Evolutionary conservation across 1,140 invertebrate genomes (phyloP), one percentile per base, ranked within the genome.

Genomic region (Stratiolaelaps scimitus): DNA sequence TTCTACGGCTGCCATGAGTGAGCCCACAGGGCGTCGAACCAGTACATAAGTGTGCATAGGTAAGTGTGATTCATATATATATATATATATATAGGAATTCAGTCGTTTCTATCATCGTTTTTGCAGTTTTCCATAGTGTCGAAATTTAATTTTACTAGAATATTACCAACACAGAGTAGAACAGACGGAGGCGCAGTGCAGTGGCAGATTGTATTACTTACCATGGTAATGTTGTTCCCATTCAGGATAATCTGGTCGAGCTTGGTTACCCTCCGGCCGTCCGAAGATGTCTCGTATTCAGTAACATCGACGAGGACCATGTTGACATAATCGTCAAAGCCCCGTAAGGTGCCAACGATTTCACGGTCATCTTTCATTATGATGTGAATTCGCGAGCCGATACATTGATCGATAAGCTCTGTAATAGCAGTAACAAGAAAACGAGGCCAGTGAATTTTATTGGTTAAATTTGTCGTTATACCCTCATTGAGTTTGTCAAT

Each of bases 301-400:
- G 78, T 78, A 1, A 82, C 81, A 74, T 82, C 81, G 72, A 81
- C 90, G 66, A 94, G 75, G 13, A 94, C 80, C 89, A 94, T 93
- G 76, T 94, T 99, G 17, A 99, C 96, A 78, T 96, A 99, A 78
- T 98, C 94, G 78, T 99, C 95, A 77, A 99, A 99, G 7, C 96
- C 96, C 67, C 92, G 79, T 20, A 99, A 76, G 0, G 93, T 97
- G 66, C 96, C 96, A 15, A 98, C 92, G 73, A 99, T 93, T 82
- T 99, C 95, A 77, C 96, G 98, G 73, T 99, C 94, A 76, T 94
- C 95, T 79, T 98, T 99, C 94, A 99, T 98, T 45, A 99, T 95
- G 28, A 99, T 97, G 73, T 98, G 96, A 73, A 99, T 98, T 67
- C 90, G 80, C 0, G 94, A 98, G 20, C 96, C 96, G 74, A 99